Evolutionary conservation across 1,140 invertebrate genomes (phyloP).

Genomic region (Monomorium pharaonis): DNA sequence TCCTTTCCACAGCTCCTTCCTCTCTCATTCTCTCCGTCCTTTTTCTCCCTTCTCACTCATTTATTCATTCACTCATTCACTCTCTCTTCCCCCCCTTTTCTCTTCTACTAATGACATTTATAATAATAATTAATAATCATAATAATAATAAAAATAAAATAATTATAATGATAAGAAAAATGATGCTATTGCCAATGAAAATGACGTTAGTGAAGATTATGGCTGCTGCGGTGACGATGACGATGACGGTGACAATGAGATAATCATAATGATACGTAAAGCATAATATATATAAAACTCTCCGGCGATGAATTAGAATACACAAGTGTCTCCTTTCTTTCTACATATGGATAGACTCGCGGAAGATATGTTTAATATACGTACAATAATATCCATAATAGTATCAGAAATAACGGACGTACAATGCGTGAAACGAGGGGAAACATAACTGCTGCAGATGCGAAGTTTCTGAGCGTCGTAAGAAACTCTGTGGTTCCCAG

Average conservation of each 20-base stretch:
- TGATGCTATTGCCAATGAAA: slow-evolving; percentile 45
- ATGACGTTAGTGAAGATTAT: slow-evolving; percentile 40
- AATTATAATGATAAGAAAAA: slow-evolving; percentile 44
- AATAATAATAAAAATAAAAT: slow-evolving; percentile 20
- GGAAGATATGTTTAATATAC: slow-evolving; percentile 70
- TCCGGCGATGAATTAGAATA: slow-evolving; percentile 47
- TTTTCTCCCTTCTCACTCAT: not conserved
- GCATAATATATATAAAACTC: slow-evolving; percentile 60
- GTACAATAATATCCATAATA: slow-evolving; percentile 63
- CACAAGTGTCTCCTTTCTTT: slow-evolving; percentile 48
- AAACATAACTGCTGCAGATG: slow-evolving; percentile 1
- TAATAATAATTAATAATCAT: slow-evolving; percentile 30
- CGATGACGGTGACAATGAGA: slow-evolving; percentile 52
- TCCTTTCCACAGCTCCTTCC: not conserved
- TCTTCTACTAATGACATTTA: not conserved
- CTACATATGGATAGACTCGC: slow-evolving; percentile 46
- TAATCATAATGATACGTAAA: slow-evolving; percentile 64
- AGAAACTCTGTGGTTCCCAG: not conserved
- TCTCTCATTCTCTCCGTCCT: not conserved
- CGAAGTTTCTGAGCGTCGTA: not conserved
- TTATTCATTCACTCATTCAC: not conserved
- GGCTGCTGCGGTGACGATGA: not conserved
- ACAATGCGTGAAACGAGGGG: slow-evolving; percentile 28
- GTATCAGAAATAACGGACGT: slow-evolving; percentile 50
- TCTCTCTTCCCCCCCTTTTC: not conserved